Evolutionary conservation across 2,797 vertebrate genomes (phyloP).

Genomic region (Melanotaenia trifasciata): DNA sequence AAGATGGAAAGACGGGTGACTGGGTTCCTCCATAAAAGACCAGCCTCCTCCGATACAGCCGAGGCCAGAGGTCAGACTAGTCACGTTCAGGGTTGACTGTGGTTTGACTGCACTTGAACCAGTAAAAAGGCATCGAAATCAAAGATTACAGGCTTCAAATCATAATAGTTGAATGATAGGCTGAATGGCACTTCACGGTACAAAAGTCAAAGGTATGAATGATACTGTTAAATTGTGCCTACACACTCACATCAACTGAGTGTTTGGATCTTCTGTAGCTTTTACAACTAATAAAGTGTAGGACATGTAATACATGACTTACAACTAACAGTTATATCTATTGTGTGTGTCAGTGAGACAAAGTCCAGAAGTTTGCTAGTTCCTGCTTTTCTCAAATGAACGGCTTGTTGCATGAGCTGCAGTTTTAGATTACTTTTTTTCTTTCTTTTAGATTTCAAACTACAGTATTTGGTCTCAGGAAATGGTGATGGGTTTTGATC

Average conservation of each 20-base stretch:
- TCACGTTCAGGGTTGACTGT: conserved; percentile 17
- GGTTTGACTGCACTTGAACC: conserved; percentile 7
- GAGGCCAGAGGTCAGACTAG: conserved; percentile 32
- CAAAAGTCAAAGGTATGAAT: conserved; percentile 72
- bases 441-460: not conserved
- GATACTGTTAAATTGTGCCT: conserved; percentile 3
- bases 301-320: not conserved
- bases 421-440: not conserved
- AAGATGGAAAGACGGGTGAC: conserved; percentile 4
- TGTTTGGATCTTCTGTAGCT: not conserved
- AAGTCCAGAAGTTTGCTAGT: not conserved
- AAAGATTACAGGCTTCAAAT: conserved; percentile 56
- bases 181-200: conserved; percentile 36
- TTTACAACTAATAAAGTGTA: not conserved
- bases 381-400: not conserved
- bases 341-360: not conserved
- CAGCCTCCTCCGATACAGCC: conserved; percentile 13
- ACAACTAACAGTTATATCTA: not conserved
- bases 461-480: not conserved
- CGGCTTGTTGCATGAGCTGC: too few species aligned
- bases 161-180: conserved; percentile 17
- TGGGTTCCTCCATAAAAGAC: conserved; percentile 23
- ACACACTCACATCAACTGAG: not conserved
- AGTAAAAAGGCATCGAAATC: conserved; percentile 11
- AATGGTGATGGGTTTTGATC: not conserved